Base-by-base conservation (phyloP, 1,140 invertebrate species). In the Rhagoletis pomonella region DNA sequence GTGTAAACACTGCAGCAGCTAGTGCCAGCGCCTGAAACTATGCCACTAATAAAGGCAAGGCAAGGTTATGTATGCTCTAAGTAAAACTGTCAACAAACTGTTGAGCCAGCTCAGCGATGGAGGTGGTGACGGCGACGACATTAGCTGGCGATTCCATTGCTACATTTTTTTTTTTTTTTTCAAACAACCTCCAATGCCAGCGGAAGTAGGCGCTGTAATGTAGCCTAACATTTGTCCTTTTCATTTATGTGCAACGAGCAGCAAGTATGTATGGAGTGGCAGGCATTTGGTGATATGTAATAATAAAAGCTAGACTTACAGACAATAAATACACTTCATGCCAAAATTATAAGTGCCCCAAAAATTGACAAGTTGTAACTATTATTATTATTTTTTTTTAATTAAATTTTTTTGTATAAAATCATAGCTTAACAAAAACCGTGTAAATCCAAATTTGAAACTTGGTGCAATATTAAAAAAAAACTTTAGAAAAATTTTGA, bases 71-170 rank as follows among this genome's bases (percentile, higher is more conserved):
- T 55, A 1, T 14, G 47, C 47, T 81, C 14, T 29, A 81, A 81
- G 50, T n/a, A 29, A 81, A 81, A 81, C 47, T 81, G 47, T 81
- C 73, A 81, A 81, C 73, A 81, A 81, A 81, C 73, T 81, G 73
- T 81, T 81, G 73, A 81, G 73, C 55, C 73, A 50, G 73, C 73
- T 29, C n/a, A 81, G 73, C 47, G 12, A 55, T 10, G 50, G 50
- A 7, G 50, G 10, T 10, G 50, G 73, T 17, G 12, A 55, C 50
- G 50, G 50, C 10, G 50, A 55, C 50, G 50, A 55, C 50, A 7
- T 7, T 7, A 12, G 12, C n/a, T 62, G n/a, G 29, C 29, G 29
- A 29, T 29, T 29, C n/a, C 60, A 4, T 14, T n/a, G 60, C 60
- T 29, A 29, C 29, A 29, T 29, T 29, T 29, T 29, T 29, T 62